Evolutionary conservation across 1,140 invertebrate genomes (phyloP).

Genomic region (Sipha flava): DNA sequence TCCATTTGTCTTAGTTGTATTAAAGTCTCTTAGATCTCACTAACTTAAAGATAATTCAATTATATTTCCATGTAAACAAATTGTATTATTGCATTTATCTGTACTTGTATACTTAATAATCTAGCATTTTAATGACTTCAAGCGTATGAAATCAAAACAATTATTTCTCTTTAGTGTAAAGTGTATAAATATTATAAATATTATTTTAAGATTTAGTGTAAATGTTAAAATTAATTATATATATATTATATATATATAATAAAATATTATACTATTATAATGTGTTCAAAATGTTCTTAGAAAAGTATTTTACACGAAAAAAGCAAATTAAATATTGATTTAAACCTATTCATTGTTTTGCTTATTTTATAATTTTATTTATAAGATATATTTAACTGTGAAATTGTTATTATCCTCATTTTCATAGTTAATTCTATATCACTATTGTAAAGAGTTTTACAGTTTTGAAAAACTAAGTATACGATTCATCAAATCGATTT

Average conservation of each 20-base stretch:
- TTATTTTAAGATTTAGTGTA: constrained; percentile 19
- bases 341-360: background rate
- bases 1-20: background rate
- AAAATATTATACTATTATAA: background rate
- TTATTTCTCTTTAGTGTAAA: constrained; percentile 6
- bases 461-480: too few species aligned
- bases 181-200: background rate
- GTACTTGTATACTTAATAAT: background rate
- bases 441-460: too few species aligned
- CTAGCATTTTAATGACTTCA: background rate
- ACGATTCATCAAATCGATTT: too few species aligned
- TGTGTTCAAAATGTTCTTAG: background rate
- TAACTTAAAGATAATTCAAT: background rate
- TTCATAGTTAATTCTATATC: too few species aligned
- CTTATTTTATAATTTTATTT: background rate
- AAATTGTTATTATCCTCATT: too few species aligned
- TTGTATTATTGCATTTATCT: background rate
- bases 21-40: constrained; percentile 13
- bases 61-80: background rate
- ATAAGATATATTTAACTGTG: background rate
- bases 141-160: constrained; percentile 5
- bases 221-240: constrained; percentile 21
- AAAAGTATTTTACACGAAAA: background rate
- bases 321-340: constrained; percentile 32
- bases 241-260: background rate